Percentiles rank a stretch among this genome's conserved stretches.
Conservation (phyloP, 2,888 invertebrate species). For the Nyleta sp. region DNA sequence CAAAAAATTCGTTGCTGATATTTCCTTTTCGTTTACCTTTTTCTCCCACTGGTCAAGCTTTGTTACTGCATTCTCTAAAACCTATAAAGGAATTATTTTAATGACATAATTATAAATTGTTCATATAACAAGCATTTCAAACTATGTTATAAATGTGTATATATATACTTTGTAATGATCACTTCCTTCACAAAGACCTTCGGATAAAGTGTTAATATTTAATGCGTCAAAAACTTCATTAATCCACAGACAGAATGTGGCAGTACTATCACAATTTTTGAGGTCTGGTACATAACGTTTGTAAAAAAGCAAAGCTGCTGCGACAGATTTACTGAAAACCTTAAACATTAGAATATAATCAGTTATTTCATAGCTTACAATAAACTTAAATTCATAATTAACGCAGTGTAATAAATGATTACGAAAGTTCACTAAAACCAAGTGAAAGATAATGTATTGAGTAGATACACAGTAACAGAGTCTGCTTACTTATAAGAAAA, state of each 20-base stretch:
- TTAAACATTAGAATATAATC: not conserved
- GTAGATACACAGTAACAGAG: no score
- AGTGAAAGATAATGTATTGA: no score
- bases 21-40: not conserved
- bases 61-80: not conserved
- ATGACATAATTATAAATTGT: not conserved
- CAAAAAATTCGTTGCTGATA: not conserved
- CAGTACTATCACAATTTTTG: not conserved
- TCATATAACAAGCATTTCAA: not conserved
- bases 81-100: not conserved
- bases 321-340: constrained; percentile 12
- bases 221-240: constrained; percentile 9
- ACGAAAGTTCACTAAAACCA: no score
- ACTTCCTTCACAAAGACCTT: not conserved
- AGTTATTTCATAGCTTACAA: no score
- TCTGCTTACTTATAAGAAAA: no score
- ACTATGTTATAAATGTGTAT: not conserved
- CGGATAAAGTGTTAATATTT: not conserved
- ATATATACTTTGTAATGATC: not conserved
- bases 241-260: not conserved
- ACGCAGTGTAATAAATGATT: no score
- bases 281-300: not conserved
- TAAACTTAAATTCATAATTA: no score
- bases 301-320: not conserved
- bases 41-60: not conserved